phyloP scores from a whole-genome alignment of 1,140 invertebrate genomes.

The Pseudomyrmex concolor region DNA sequence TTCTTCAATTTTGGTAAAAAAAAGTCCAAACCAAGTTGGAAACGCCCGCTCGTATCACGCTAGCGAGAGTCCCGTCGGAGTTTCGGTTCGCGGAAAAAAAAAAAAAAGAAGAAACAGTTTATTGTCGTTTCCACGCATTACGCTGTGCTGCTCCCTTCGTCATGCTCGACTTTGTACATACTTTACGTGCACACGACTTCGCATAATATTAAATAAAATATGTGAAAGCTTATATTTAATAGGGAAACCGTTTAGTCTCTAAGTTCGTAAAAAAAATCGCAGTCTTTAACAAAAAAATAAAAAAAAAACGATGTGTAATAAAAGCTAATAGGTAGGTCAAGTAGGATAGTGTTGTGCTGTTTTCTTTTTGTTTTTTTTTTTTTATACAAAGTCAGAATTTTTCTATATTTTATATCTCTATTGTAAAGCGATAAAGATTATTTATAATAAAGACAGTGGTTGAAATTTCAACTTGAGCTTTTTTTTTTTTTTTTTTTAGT shows the following conservation, averaged over 20 bases:
- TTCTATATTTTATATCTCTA: constrained; percentile 79
- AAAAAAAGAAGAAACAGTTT: no score
- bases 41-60: not conserved
- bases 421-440: constrained; percentile 74
- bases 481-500: constrained; percentile 19
- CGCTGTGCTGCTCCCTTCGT: constrained; percentile 61
- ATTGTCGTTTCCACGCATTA: no score
- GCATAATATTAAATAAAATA: constrained; percentile 74
- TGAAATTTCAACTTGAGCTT: constrained; percentile 68
- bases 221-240: constrained; percentile 55
- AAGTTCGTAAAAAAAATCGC: constrained; percentile 54
- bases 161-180: constrained; percentile 68
- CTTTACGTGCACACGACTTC: constrained; percentile 72
- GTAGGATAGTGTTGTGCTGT: constrained; percentile 64
- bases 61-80: not conserved
- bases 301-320: constrained; percentile 33
- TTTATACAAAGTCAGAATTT: constrained; percentile 59
- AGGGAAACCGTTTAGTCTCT: constrained; percentile 64
- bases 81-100: not conserved
- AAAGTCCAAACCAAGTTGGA: constrained; percentile 43
- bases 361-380: constrained; percentile 4
- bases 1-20: constrained; percentile 66
- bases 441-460: constrained; percentile 74
- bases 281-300: constrained; percentile 38
- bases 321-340: constrained; percentile 51